Base-by-base conservation (phyloP, 2,113 vertebrate genomes). In the Chamaetylas fuelleborni region DNA sequence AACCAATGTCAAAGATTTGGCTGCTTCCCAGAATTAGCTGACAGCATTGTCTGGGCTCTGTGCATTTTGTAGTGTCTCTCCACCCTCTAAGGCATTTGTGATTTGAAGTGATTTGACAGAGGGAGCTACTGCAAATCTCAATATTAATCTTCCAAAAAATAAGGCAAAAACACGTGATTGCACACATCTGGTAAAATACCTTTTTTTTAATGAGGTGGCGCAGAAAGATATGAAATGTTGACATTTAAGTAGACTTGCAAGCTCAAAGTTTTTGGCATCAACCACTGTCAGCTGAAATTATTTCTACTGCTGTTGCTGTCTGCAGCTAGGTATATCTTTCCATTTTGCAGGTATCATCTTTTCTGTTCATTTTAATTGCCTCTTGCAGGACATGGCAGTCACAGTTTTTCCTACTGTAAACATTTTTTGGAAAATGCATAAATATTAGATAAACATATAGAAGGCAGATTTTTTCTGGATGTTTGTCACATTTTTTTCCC, bases 11-110 rank as follows among this genome's bases (percentile, higher is more conserved):
- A 96, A 67, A 67, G 77, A 83, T 91, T 84, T 96, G 93, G 93
- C 65, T 81, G 81, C 88, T 97, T 95, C 82, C 76, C 74, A 95
- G 91, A 93, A 96, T 74, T 48, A 93, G 86, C 76, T 90, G 48
- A 86, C 54, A 88, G 83, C 77, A 73, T 94, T 93, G 91, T 94
- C 90, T 93, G 61, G 61, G 65, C 73, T 88, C 61, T 61, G 31
- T 54, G 78, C 93, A 54, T 95, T 95, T 84, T 90, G 81, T 33
- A 70, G 29, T 50, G 14, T 28, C 34, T 57, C 87, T 95, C 47
- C 20, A 78, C 38, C 88, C 80, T 73, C 70, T 61, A 25, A 84
- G 56, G 71, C 81, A 73, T 94, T 81, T 84, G 25, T 91, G 82
- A 88, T 90, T 88, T 90, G n/a, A 95, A 91, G 42, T 25, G 20